phyloP scores from a whole-genome alignment of 2,888 invertebrate species.

The Endotricha flammealis region DNA sequence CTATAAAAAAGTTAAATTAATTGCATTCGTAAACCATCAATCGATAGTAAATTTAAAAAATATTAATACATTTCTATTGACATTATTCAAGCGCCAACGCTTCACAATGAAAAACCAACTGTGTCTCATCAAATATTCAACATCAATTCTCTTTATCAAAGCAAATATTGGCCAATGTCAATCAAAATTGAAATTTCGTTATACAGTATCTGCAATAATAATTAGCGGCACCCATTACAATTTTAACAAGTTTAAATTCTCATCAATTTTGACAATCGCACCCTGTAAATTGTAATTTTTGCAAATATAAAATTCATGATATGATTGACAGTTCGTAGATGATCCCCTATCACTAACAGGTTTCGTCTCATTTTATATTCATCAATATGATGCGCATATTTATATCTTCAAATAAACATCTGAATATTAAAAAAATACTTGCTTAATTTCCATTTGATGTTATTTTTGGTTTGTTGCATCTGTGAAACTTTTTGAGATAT shows the following conservation, averaged over 20 bases:
- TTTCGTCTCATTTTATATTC: conserved; percentile 52
- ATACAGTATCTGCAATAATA: conserved; percentile 45
- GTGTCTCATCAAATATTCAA: conserved; percentile 60
- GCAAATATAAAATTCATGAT: conserved; percentile 42
- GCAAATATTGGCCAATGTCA: conserved; percentile 41
- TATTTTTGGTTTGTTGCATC: not conserved
- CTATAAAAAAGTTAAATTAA: no score
- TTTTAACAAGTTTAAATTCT: conserved; percentile 53
- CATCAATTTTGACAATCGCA: conserved; percentile 39
- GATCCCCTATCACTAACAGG: conserved; percentile 41
- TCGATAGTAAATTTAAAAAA: conserved; percentile 14
- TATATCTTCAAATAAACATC: conserved; percentile 28
- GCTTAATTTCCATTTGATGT: conserved; percentile 14
- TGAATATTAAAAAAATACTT: conserved; percentile 3
- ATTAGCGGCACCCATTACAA: conserved; percentile 55
- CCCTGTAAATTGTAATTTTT: conserved; percentile 35
- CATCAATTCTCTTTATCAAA: conserved; percentile 45
- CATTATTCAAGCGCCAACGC: conserved; percentile 59
- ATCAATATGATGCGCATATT: conserved; percentile 25
- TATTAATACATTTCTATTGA: conserved; percentile 45
- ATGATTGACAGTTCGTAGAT: conserved; percentile 60
- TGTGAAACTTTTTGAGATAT: no score
- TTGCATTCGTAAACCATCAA: conserved; percentile 1
- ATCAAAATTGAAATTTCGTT: conserved; percentile 39
- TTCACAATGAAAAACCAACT: conserved; percentile 62